Base-by-base conservation (phyloP, 1,140 invertebrate genomes). In the Heliconius himera region DNA sequence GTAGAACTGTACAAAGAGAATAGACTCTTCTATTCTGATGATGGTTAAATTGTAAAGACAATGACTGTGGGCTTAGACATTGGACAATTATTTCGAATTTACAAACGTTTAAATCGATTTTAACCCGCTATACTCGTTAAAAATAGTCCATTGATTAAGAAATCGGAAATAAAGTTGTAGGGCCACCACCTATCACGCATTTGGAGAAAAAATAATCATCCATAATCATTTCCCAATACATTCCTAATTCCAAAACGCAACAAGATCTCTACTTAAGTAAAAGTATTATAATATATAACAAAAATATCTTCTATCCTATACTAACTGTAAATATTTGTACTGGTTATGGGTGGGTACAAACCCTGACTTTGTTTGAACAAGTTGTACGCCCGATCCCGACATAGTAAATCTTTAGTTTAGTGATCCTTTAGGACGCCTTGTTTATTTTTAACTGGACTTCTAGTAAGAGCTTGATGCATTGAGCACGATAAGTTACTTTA, bases 391-490 rank as follows among this genome's bases (percentile, higher is more conserved):
- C 29, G 51, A 33, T 36, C 20, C 26, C 29, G 51, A 74, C 56
- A 60, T 33, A 56, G 51, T 56, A 74, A 74, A 74, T 74, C 26
- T 74, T 74, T 60, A 8, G 26, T 74, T 51, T 74, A 74, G 51
- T 29, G 6, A 51, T 51, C 73, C n/a, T 51, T 29, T 9, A 49
- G 41, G 51, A 54, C 51, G n/a, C 22, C 22, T 74, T 74, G 73
- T 54, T 33, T 74, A 56, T 74, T 33, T 74, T 56, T 22, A 74
- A 26, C 26, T 56, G 4, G 51, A 56, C 16, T 49, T 36, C 33
- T 73, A 54, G 54, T 22, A 60, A 60, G n/a, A 60, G n/a, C 9
- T 60, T 60, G 20, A 22, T 46, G 54, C 54, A 26, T 60, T 22
- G 54, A 11, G n/a, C 8, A 60, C 20, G 54, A 60, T 60, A 22